Evolutionary conservation across 2,888 invertebrate species (phyloP), one percentile per base, ranked within the genome.

Genomic region (Lasioglossum vierecki): DNA sequence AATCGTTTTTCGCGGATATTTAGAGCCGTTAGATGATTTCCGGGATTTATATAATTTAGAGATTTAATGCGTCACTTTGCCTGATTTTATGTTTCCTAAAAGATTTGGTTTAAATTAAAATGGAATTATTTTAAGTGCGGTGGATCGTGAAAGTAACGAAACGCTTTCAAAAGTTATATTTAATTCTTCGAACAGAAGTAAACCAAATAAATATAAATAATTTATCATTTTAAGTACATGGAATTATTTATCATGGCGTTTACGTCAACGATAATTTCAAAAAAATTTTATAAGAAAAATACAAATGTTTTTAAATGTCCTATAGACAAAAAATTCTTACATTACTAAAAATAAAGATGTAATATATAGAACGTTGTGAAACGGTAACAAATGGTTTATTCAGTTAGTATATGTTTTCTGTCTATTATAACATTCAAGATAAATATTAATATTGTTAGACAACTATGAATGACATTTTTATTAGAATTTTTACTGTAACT

Each of bases 31-130:
- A 8, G 2, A 39, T 74, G n/a, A 15, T 70, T 60, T 70, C 46
- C 15, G 13, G 9, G 22, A 46, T 57, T 78, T 68, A 68, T 3
- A 44, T 60, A 11, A 26, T 30, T 57, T 26, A 44, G 18, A 68
- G n/a, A 8, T 70, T 78, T 78, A 41, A 26, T 18, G 46, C 49
- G 35, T 70, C 26, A 49, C n/a, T 46, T 9, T 13, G 46, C 18
- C 66, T 63, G 26, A 49, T 73, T 74, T 79, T 63, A 60, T 26
- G 39, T 39, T 53, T 26, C 8, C 35, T 71, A 39, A 22, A 70
- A 39, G 22, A 39, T 68, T 70, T 41, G 18, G n/a, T 35, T 77
- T 49, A 46, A 11, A 63, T 57, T 78, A 71, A 26, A 70, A 70
- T 35, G 26, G 53, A 70, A 44, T 76, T 63, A 70, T 70, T 68